phyloP scores from a whole-genome alignment of 2,797 vertebrate species.

The Xenops minutus region DNA sequence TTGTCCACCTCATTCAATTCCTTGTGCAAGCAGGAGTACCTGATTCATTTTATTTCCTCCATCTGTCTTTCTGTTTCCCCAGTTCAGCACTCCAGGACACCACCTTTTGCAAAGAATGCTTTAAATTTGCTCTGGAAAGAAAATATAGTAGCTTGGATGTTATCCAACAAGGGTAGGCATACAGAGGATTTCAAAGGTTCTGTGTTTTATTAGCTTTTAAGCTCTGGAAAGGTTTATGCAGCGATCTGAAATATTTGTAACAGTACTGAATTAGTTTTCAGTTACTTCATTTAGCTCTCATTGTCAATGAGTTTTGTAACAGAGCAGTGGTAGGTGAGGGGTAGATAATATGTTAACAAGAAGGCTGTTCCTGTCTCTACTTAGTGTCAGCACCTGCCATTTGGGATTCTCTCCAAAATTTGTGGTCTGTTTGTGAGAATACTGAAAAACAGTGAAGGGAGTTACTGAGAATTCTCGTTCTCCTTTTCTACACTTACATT shows the following conservation, averaged over 20 bases:
- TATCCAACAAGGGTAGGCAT: background rate
- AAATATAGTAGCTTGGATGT: constrained; percentile 39
- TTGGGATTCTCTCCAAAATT: constrained; percentile 64
- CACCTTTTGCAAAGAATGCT: constrained; percentile 60
- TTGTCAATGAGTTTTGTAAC: constrained; percentile 62
- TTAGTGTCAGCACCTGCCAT: constrained; percentile 65
- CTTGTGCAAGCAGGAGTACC: constrained; percentile 31
- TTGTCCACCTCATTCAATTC: constrained; percentile 44
- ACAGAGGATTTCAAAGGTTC: background rate
- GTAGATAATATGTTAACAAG: constrained; percentile 63
- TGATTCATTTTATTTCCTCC: constrained; percentile 60
- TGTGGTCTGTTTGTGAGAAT: constrained; percentile 37
- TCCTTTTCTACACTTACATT: background rate
- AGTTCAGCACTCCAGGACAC: constrained; percentile 54
- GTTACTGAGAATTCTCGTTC: background rate
- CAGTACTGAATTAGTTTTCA: constrained; percentile 22
- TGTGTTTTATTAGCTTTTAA: background rate
- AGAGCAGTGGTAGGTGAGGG: constrained; percentile 58
- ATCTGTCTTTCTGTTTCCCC: constrained; percentile 63
- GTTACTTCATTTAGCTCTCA: constrained; percentile 53
- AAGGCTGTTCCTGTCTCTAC: constrained; percentile 59
- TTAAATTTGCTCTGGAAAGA: constrained; percentile 59
- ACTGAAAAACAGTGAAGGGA: constrained; percentile 7
- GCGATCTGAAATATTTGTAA: constrained; percentile 13
- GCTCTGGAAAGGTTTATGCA: background rate